These are phyloP conservation scores for Ceyx margarethae DNA, from an alignment of 2,113 vertebrate species.

Conservation along the genomic window DNA sequence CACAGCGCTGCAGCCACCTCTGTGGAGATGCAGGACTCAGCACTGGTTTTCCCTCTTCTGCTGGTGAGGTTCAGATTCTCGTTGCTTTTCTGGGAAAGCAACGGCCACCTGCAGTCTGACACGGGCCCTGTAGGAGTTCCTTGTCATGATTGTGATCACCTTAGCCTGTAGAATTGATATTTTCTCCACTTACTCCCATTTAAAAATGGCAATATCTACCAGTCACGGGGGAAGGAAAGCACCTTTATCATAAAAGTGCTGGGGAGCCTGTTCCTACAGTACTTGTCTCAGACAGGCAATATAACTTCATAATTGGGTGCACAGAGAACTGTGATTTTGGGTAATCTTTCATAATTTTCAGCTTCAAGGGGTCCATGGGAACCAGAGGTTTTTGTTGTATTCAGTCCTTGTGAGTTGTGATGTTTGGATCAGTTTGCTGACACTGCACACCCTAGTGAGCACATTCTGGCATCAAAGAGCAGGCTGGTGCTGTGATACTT, in stretches of 20 bases:
- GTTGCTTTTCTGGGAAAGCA: background rate
- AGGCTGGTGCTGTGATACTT: conserved; percentile 48
- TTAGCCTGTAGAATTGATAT: background rate
- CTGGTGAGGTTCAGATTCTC: background rate
- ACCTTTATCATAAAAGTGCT: conserved; percentile 53
- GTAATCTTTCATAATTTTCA: conserved; percentile 60
- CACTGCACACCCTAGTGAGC: conserved; percentile 79
- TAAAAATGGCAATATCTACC: background rate
- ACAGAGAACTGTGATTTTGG: conserved; percentile 35
- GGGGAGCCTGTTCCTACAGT: background rate
- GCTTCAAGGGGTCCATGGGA: conserved; percentile 17
- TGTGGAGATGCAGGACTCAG: background rate
- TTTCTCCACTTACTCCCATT: background rate
- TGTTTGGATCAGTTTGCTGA: conserved; percentile 73
- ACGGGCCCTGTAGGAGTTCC: background rate
- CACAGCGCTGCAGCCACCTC: fast-evolving
- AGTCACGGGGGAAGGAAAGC: background rate
- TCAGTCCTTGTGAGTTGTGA: conserved; percentile 62
- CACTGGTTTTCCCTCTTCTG: background rate
- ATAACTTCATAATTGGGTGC: background rate
- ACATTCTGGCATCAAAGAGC: conserved; percentile 73
- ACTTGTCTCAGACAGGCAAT: background rate
- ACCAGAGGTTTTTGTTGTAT: conserved; percentile 9
- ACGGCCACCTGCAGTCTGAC: background rate
- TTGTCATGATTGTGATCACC: background rate